A percentile compares a stretch with the other conserved stretches of the same genome.
These are phyloP conservation scores for cat (Felis catus) DNA, from an alignment of 2,113 vertebrate genomes.

Conservation along the genomic window DNA sequence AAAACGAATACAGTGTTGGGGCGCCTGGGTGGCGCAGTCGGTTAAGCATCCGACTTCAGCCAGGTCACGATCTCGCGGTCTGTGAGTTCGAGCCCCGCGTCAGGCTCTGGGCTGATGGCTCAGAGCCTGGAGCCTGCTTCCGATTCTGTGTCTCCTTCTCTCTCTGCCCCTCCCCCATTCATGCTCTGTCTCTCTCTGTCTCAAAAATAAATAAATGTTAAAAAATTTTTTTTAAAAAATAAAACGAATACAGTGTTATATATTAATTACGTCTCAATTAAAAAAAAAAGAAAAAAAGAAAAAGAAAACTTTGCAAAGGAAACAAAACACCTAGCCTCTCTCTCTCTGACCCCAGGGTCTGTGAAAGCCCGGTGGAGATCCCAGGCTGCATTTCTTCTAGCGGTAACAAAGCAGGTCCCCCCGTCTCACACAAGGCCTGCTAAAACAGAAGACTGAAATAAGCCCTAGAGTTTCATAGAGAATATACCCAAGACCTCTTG, in stretches of 20 bases:
- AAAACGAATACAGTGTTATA: background rate
- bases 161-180: too few species aligned
- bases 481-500: background rate
- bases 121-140: too few species aligned
- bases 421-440: background rate
- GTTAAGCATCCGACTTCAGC: too few species aligned
- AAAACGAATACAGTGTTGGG: background rate
- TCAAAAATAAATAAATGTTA: too few species aligned
- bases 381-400: background rate
- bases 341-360: background rate
- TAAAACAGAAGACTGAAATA: background rate
- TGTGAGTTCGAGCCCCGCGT: too few species aligned
- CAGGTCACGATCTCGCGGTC: too few species aligned
- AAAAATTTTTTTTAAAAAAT: too few species aligned
- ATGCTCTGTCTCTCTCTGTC: too few species aligned
- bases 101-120: too few species aligned
- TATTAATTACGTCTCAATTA: background rate
- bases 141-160: too few species aligned
- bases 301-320: background rate
- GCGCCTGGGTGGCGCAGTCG: too few species aligned
- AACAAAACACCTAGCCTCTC: background rate
- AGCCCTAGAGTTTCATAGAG: background rate
- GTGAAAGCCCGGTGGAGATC: background rate
- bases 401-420: background rate
- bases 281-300: background rate